These are phyloP conservation scores for Aurelia coerulea DNA, from an alignment of 30 jellyfish, hydroid and myxozoan species.

Conservation along the genomic window DNA sequence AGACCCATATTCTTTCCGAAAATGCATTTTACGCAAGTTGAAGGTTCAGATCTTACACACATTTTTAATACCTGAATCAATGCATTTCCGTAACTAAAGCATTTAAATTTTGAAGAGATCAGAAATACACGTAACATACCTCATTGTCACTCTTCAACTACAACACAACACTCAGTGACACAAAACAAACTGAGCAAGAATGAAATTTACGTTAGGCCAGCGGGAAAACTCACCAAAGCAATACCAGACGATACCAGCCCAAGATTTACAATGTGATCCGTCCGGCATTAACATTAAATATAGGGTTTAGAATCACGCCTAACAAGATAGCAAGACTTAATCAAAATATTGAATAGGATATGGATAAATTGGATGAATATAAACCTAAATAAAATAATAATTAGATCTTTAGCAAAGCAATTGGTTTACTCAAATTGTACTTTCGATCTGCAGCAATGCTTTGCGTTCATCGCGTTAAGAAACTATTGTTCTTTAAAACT, in stretches of 20 bases:
- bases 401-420: slow-evolving; percentile 47
- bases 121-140: slow-evolving; percentile 7
- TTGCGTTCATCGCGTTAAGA: slow-evolving; percentile 17
- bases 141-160: not conserved
- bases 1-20: too few relatives aligned
- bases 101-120: not conserved
- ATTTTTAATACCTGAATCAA: too few relatives aligned
- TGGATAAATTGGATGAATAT: slow-evolving; percentile 51
- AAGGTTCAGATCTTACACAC: too few relatives aligned
- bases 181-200: too few relatives aligned
- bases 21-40: too few relatives aligned
- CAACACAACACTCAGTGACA: too few relatives aligned
- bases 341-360: slow-evolving; percentile 35
- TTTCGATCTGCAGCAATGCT: slow-evolving; percentile 42
- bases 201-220: too few relatives aligned
- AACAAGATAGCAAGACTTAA: slow-evolving; percentile 38
- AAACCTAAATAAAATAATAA: slow-evolving; percentile 24
- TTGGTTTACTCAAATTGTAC: slow-evolving; percentile 52
- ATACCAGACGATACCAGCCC: slow-evolving; percentile 1
- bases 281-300: slow-evolving; percentile 15
- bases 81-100: not conserved
- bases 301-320: slow-evolving; percentile 20
- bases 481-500: slow-evolving; percentile 31
- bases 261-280: not conserved
- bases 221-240: too few relatives aligned